These are phyloP conservation scores for Drosophila mettleri DNA, from an alignment of 2,888 invertebrate species.

Conservation along the genomic window DNA sequence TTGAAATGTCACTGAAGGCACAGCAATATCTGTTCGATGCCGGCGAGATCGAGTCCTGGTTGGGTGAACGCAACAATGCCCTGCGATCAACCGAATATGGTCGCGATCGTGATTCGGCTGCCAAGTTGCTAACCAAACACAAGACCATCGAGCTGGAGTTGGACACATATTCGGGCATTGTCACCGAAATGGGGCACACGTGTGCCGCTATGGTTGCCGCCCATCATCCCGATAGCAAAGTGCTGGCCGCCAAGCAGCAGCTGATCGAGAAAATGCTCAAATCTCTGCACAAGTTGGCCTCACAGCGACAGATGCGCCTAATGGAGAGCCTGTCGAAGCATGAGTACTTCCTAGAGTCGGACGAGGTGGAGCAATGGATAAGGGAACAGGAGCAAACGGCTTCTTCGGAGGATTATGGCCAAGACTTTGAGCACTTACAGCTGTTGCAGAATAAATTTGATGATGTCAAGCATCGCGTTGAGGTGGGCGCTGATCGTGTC, in stretches of 20 bases:
- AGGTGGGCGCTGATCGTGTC: constrained; percentile 95
- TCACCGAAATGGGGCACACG: constrained; percentile 96
- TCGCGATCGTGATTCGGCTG: constrained; percentile 95
- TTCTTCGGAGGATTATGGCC: constrained; percentile 96
- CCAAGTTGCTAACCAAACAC: constrained; percentile 96
- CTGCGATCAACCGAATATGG: constrained; percentile 94
- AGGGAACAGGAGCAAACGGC: constrained; percentile 95
- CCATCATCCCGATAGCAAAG: constrained; percentile 93
- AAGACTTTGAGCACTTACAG: constrained; percentile 96
- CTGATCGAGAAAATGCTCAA: constrained; percentile 91
- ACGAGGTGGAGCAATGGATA: constrained; percentile 96
- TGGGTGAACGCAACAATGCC: constrained; percentile 93
- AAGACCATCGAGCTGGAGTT: constrained; percentile 96
- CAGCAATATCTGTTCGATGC: constrained; percentile 97
- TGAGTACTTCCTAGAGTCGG: constrained; percentile 95
- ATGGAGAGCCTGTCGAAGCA: constrained; percentile 96
- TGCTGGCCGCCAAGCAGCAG: constrained; percentile 91
- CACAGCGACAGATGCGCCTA: constrained; percentile 91
- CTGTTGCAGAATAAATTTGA: constrained; percentile 95
- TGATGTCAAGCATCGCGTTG: constrained; percentile 95
- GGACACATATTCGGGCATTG: constrained; percentile 95
- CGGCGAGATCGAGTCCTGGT: constrained; percentile 96
- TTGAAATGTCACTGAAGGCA: constrained; percentile 94
- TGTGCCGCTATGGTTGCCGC: constrained; percentile 92
- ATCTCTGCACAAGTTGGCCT: constrained; percentile 92